Base-by-base conservation (phyloP, 2,888 invertebrate genomes). In the Blera fallax region DNA sequence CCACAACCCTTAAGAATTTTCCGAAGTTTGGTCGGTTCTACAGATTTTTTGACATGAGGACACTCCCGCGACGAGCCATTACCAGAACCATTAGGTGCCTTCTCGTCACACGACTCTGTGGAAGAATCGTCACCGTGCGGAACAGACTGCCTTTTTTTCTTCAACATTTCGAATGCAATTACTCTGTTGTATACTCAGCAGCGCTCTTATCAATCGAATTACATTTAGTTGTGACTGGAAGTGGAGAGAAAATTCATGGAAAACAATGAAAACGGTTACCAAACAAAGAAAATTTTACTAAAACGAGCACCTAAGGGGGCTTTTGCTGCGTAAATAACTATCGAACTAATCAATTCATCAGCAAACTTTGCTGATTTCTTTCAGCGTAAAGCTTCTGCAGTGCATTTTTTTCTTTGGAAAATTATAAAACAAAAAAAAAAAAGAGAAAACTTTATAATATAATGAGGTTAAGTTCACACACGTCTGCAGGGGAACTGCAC, bases 41-140 rank as follows among this genome's bases (percentile, higher is more conserved):
- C 94, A 2, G 95, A 94, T 91, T 95, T 95, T 8, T 93, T 93
- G 70, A 96, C 93, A 92, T 97, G 96, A 88, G 93, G 93, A 90
- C 96, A 96, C 89, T 93, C 93, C 80, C 93, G 93, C 1, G 65
- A 74, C 8, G 87, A 64, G 5, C 84, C 87, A 1, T 87, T 78
- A 0, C 88, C 72, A 11, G 85, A 85, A 8, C 87, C 89, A n/a
- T 88, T 88, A 84, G 93, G 93, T 89, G 94, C 93, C 89, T 94
- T 94, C 90, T 96, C 96, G 87, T 95, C 95, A 88, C 94, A 94
- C 16, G 95, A 95, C 89, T 96, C 96, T 0, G 95, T 95, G 3
- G 96, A 95, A 37, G 93, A 93, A 87, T 94, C 95, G 89, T 94
- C 94, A 69, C 95, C 94, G 88, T 93, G 94, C 37, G 94, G 94